Conservation (phyloP, 2,797 vertebrate species). For the Sebastes ruberrimus region DNA sequence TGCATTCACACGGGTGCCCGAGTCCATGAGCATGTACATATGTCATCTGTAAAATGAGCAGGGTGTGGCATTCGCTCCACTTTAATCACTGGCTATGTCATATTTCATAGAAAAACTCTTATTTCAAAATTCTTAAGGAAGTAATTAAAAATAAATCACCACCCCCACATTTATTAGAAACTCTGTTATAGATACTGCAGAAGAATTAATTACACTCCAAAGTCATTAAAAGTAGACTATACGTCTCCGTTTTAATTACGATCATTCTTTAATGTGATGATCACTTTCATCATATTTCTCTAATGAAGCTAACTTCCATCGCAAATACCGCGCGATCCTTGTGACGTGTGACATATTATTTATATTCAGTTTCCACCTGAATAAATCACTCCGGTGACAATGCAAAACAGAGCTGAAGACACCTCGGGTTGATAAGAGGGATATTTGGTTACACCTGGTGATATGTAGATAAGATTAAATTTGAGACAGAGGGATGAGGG, state of each 20-base stretch:
- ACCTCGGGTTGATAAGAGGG: conserved; percentile 71
- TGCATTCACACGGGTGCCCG: not conserved
- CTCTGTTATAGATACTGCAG: conserved; percentile 65
- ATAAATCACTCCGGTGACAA: conserved; percentile 75
- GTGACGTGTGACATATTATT: conserved; percentile 65
- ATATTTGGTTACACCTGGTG: conserved; percentile 79
- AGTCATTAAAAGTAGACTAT: conserved; percentile 77
- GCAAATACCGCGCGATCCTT: conserved; percentile 41
- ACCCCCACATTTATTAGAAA: conserved; percentile 73
- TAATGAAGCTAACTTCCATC: conserved; percentile 65
- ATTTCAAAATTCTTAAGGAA: conserved; percentile 65
- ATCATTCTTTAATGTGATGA: conserved; percentile 70
- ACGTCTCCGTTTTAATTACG: conserved; percentile 69
- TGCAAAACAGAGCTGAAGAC: conserved; percentile 72
- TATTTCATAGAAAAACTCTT: conserved; percentile 68
- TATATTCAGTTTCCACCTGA: conserved; percentile 41
- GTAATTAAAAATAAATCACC: conserved; percentile 78
- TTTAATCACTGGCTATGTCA: conserved; percentile 64
- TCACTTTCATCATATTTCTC: conserved; percentile 69
- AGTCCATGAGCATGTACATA: conserved; percentile 3
- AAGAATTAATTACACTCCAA: conserved; percentile 74
- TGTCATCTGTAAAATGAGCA: conserved; percentile 55
- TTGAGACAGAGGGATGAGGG: conserved; percentile 71
- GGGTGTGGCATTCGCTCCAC: conserved; percentile 49
- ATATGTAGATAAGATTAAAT: conserved; percentile 84